A percentile compares a stretch with the other conserved stretches of the same genome.
These are phyloP conservation scores for Penelope pileata DNA, from an alignment of 2,113 vertebrate species.

Conservation along the genomic window DNA sequence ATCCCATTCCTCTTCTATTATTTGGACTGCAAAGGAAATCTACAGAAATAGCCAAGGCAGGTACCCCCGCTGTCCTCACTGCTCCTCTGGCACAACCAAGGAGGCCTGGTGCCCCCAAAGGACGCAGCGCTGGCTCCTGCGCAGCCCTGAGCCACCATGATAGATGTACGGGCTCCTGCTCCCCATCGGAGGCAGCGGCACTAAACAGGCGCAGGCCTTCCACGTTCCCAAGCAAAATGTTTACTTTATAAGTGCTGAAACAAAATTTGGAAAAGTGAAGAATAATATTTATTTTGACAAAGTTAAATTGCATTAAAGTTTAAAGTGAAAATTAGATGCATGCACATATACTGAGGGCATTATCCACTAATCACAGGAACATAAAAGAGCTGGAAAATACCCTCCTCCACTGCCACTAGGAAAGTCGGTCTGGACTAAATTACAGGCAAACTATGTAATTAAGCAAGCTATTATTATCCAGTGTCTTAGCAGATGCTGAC, in stretches of 20 bases:
- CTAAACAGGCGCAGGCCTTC: constrained; percentile 25
- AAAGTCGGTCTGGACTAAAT: constrained; percentile 56
- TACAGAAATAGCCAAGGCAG: neutral
- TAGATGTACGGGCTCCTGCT: neutral
- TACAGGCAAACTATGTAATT: constrained; percentile 45
- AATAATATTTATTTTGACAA: constrained; percentile 64
- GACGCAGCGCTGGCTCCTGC: neutral
- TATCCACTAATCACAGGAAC: constrained; percentile 42
- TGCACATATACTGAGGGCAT: neutral
- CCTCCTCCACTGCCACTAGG: constrained; percentile 3
- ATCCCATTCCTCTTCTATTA: neutral
- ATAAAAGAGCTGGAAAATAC: constrained; percentile 58
- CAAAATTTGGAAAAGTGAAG: constrained; percentile 49
- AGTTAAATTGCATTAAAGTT: constrained; percentile 36
- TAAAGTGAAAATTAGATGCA: constrained; percentile 62
- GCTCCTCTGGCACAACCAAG: neutral
- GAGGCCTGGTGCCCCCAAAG: neutral
- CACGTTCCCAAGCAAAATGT: constrained; percentile 43
- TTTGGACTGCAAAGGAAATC: neutral
- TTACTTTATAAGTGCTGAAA: constrained; percentile 37
- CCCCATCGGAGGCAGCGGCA: neutral
- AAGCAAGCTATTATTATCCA: constrained; percentile 52
- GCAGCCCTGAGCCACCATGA: rapidly evolving
- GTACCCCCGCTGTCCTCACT: neutral
- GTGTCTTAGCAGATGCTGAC: constrained; percentile 36